A percentile compares a stretch with the other conserved stretches of the same genome.
These are phyloP conservation scores for Cosmopolites sordidus DNA, from an alignment of 2,888 invertebrate species.

Conservation along the genomic window DNA sequence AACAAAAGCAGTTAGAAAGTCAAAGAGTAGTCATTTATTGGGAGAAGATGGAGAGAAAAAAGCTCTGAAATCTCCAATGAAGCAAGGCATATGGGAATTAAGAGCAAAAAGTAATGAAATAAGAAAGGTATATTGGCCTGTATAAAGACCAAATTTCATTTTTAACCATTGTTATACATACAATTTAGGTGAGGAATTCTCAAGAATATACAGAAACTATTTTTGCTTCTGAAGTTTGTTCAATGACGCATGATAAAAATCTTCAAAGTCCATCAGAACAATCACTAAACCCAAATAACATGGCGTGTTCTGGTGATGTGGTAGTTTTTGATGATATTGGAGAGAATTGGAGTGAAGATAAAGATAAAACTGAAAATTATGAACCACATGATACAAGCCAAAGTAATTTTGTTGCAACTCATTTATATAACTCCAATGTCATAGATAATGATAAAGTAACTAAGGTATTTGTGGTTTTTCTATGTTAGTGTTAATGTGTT, in stretches of 20 bases:
- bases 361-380: conserved; percentile 15
- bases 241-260: conserved; percentile 49
- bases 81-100: conserved; percentile 57
- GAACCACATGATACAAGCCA: conserved; percentile 29
- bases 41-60: conserved; percentile 47
- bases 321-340: conserved; percentile 84
- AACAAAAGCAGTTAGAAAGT: conserved; percentile 68
- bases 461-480: conserved; percentile 27
- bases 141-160: too few species aligned
- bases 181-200: conserved; percentile 40
- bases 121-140: conserved; percentile 41
- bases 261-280: conserved; percentile 41
- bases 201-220: conserved; percentile 60
- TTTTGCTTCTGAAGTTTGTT: conserved; percentile 59
- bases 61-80: conserved; percentile 52
- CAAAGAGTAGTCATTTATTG: conserved; percentile 53
- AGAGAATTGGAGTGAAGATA: conserved; percentile 65
- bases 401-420: conserved; percentile 39
- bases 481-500: not conserved
- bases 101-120: conserved; percentile 50
- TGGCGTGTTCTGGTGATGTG: conserved; percentile 68
- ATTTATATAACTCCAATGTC: conserved; percentile 38
- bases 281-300: conserved; percentile 55
- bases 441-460: conserved; percentile 51
- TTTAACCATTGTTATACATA: too few species aligned